Conservation (phyloP, 2,113 vertebrate genomes). For the Eulemur macaco region DNA sequence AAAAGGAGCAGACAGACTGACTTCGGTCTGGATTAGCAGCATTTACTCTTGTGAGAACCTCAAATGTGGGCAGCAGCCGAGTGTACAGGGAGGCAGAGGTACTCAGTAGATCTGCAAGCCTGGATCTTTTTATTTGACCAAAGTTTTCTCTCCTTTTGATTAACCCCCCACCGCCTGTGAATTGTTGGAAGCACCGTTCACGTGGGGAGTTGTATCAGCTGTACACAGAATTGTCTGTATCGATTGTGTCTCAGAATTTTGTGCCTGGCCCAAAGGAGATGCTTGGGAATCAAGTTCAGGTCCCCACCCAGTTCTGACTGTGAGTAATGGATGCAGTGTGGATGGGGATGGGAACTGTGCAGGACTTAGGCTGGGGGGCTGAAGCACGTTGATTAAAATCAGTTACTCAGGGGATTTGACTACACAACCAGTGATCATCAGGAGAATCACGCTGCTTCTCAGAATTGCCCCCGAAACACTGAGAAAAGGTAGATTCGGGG, state of each 20-base stretch:
- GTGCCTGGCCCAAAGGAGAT: not conserved
- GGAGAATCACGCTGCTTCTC: not conserved
- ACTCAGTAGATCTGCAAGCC: not conserved
- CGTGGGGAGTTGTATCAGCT: too few species aligned
- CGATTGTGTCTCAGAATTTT: not conserved
- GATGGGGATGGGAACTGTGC: not conserved
- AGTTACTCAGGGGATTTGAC: not conserved
- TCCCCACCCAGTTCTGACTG: not conserved
- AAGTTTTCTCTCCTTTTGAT: not conserved
- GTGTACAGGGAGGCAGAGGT: too few species aligned
- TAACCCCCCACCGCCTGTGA: not conserved
- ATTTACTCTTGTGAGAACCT: not conserved
- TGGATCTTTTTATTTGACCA: not conserved
- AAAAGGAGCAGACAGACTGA: not conserved
- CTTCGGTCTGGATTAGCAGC: not conserved
- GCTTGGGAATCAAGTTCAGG: not conserved
- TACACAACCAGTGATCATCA: rapidly evolving
- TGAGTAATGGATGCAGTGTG: not conserved
- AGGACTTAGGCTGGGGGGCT: not conserved
- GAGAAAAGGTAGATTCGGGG: not conserved
- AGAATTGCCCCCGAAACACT: not conserved
- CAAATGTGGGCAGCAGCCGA: not conserved
- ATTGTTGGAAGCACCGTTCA: not conserved
- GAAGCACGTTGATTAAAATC: not conserved
- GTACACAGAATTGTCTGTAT: too few species aligned